Evolutionary conservation across 2,797 vertebrate genomes (phyloP), one percentile per base, ranked within the genome.

Genomic region (Sarcophilus harrisii): DNA sequence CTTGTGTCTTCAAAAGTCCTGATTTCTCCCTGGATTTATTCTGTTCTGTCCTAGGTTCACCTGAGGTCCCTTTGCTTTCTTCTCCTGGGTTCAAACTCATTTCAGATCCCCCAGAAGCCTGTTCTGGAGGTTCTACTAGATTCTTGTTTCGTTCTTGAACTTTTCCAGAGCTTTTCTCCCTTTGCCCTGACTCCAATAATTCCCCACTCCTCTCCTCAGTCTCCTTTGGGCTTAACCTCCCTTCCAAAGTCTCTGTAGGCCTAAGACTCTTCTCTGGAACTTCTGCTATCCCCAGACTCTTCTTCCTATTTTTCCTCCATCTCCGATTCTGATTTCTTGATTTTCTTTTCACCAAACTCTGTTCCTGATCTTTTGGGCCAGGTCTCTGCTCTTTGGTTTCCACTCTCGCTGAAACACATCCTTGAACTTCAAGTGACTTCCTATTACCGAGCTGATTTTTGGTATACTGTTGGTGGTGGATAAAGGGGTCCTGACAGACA

Each of bases 401-500:
- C 98, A 98, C 98, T 98, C 98, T 97, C 96, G 93, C 96, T 95
- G 38, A 87, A 87, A 87, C 45, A 4, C 13, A 38, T 87, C 38
- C 24, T 49, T 28, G 38, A 49, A 0, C 38, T 24, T 87, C 24
- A 87, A 38, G 24, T 49, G 94, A 66, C 57, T 92, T 93, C 97
- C 98, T 97, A 95, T 98, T 95, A 21, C 96, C 38, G 94, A 97
- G 98, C 96, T 95, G 96, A 94, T 96, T 99, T 91, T 97, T 98
- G 59, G 59, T 93, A 93, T 92, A 97, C 14, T 96, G 97, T 92
- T 98, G 99, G 98, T 95, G 97, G 58, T 98, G 98, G 14, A 99
- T 99, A 95, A 99, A 99, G 32, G 99, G 99, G 96, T 99, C 99
- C 98, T 99, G 99, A 93, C 99, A 99, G 92, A 99, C 97, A 0